Percentiles rank a stretch among this genome's conserved stretches.
Conservation (phyloP, 2,797 vertebrate species). For the Onychomys arenicola region DNA sequence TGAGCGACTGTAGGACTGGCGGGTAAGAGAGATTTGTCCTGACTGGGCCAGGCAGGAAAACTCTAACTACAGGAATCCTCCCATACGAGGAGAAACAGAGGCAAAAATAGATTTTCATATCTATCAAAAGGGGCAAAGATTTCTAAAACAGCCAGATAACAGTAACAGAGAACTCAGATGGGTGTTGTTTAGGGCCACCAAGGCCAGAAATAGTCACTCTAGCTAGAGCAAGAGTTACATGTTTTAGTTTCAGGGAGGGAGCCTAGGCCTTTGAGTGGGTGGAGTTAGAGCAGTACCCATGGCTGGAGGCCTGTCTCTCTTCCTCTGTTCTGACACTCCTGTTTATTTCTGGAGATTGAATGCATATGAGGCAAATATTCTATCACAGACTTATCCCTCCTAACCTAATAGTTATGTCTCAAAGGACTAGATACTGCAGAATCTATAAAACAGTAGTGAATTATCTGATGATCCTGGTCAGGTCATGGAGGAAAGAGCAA, state of each 20-base stretch:
- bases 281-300: not conserved
- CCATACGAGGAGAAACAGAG: not conserved
- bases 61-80: too few relatives aligned
- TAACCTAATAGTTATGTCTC: not conserved
- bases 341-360: not conserved
- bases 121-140: not conserved
- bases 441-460: not conserved
- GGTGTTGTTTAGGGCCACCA: not conserved
- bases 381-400: not conserved
- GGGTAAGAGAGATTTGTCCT: too few relatives aligned
- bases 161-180: not conserved
- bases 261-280: not conserved
- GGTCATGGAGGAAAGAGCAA: conserved; percentile 12
- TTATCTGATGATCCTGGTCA: not conserved
- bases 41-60: too few relatives aligned
- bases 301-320: not conserved
- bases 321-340: not conserved
- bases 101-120: not conserved
- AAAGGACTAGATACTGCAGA: not conserved
- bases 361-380: not conserved
- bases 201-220: not conserved
- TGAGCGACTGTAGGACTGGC: too few relatives aligned
- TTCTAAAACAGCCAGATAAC: not conserved
- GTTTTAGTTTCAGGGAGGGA: not conserved
- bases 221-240: not conserved